Percentiles rank a stretch among this genome's conserved stretches.
phyloP scores from a whole-genome alignment of 2,888 invertebrate species.

The Macaria liturata region DNA sequence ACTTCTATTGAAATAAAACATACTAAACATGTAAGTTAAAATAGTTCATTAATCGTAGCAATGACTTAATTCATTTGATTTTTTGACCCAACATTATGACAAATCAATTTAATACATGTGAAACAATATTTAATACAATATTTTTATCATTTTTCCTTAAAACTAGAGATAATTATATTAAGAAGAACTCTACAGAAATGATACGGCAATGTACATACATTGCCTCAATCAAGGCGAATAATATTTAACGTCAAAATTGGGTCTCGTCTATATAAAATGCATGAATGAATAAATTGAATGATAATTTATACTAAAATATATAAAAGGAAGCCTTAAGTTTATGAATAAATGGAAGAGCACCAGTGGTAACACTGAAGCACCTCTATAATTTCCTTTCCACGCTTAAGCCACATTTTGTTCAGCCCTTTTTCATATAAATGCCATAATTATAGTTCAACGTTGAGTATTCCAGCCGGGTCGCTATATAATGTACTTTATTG shows the following conservation, averaged over 20 bases:
- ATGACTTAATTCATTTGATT: constrained; percentile 4
- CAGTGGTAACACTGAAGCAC: constrained; percentile 66
- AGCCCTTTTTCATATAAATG: constrained; percentile 36
- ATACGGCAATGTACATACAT: constrained; percentile 4
- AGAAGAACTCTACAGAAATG: constrained; percentile 2
- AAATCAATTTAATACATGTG: constrained; percentile 1
- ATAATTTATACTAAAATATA: constrained; percentile 46
- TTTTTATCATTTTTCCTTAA: constrained; percentile 29
- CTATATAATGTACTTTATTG: constrained; percentile 58
- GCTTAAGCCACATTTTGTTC: constrained; percentile 41
- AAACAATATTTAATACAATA: constrained; percentile 9
- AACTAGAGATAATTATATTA: constrained; percentile 29
- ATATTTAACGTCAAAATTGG: constrained; percentile 24
- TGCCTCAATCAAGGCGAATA: constrained; percentile 7
- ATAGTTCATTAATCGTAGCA: constrained; percentile 21
- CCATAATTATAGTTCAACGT: constrained; percentile 22
- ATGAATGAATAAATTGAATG: constrained; percentile 30
- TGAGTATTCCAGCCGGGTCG: constrained; percentile 36
- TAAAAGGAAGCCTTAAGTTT: constrained; percentile 56
- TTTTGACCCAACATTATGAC: constrained; percentile 18
- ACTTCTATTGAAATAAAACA: constrained; percentile 57
- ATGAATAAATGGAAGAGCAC: constrained; percentile 54
- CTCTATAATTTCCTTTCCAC: constrained; percentile 39
- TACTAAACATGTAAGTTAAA: constrained; percentile 43
- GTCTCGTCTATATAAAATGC: constrained; percentile 34